phyloP scores from a whole-genome alignment of 2,113 vertebrate genomes.

The Emydura subglobosa region DNA sequence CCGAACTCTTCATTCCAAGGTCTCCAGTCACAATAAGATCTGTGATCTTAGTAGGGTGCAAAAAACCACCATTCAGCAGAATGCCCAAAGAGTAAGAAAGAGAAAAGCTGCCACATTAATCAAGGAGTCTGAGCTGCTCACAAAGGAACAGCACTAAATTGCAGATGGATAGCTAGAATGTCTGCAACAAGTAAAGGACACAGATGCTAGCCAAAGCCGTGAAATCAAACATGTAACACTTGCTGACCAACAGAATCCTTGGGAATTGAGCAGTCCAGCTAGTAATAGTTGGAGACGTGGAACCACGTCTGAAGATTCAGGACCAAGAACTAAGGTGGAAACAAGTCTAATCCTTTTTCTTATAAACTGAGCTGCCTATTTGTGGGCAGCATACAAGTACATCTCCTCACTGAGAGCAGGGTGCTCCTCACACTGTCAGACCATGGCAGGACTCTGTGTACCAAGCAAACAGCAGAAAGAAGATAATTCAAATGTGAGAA shows the following conservation, averaged over 20 bases:
- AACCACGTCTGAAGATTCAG: too few relatives aligned
- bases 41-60: not conserved
- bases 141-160: not conserved
- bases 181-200: not conserved
- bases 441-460: not conserved
- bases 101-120: not conserved
- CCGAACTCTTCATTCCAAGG: not conserved
- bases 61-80: not conserved
- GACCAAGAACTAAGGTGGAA: too few relatives aligned
- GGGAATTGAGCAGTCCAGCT: too few relatives aligned
- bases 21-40: not conserved
- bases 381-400: not conserved
- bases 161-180: fast-evolving
- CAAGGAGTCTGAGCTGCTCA: not conserved
- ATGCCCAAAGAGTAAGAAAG: not conserved
- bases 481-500: not conserved
- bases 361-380: too few relatives aligned
- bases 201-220: not conserved
- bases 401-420: not conserved
- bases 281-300: too few relatives aligned
- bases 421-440: not conserved
- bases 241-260: too few relatives aligned
- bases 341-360: not conserved
- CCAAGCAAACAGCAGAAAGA: not conserved
- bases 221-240: not conserved